A percentile compares a stretch with the other conserved stretches of the same genome.
phyloP scores from a whole-genome alignment of 2,888 invertebrate species.

The Piscicola geometra region DNA sequence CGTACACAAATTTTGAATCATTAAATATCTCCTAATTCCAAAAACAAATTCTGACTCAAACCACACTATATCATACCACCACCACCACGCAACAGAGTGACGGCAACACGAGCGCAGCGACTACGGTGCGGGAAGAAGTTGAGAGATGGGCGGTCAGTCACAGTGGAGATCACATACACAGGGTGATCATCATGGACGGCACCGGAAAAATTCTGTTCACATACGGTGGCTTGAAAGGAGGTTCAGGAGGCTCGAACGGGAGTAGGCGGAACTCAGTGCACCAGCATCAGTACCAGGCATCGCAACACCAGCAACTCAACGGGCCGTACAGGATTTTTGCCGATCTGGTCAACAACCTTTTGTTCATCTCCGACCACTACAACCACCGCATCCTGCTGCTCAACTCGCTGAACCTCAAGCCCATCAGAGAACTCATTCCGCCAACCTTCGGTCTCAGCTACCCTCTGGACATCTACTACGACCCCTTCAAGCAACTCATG shows the following conservation, averaged over 20 bases:
- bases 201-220: constrained; percentile 22
- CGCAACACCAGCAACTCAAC: constrained; percentile 26
- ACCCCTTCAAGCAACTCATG: constrained; percentile 24
- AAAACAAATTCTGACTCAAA: background rate
- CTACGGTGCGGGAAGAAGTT: background rate
- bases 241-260: constrained; percentile 8
- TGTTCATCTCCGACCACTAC: constrained; percentile 32
- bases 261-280: background rate
- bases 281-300: background rate
- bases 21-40: too few species aligned
- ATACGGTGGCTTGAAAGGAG: constrained; percentile 27
- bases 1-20: too few species aligned
- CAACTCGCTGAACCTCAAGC: constrained; percentile 15
- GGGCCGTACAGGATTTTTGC: constrained; percentile 26
- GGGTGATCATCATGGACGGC: constrained; percentile 25
- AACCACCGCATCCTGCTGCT: constrained; percentile 31
- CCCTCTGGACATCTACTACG: constrained; percentile 27
- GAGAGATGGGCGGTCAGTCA: constrained; percentile 32
- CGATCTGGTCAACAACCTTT: constrained; percentile 30
- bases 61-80: background rate
- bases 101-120: constrained; percentile 27
- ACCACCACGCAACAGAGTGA: background rate
- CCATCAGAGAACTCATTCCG: constrained; percentile 27
- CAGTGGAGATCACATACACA: constrained; percentile 7
- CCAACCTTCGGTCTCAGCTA: constrained; percentile 31